Evolutionary conservation across 2,113 vertebrate genomes (phyloP).

Genomic region (Hystrix cristata): DNA sequence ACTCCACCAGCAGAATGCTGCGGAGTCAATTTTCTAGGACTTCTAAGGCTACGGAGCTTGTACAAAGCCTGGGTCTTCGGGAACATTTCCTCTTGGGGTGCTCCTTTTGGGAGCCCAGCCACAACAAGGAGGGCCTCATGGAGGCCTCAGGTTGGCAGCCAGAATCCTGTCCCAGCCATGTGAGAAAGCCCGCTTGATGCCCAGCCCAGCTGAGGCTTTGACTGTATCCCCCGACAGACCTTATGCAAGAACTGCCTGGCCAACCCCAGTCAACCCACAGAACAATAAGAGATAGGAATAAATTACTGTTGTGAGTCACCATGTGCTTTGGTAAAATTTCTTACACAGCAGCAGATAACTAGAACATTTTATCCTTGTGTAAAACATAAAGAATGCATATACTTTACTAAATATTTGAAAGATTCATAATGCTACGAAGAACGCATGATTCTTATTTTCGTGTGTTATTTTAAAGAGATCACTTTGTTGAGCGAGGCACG

Average conservation of each 20-base stretch:
- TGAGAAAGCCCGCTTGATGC: background rate
- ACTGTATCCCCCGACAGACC: background rate
- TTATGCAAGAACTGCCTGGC: background rate
- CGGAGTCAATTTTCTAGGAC: background rate
- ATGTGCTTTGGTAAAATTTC: background rate
- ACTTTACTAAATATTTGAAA: conserved; percentile 28
- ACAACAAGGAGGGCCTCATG: background rate
- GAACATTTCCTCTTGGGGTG: background rate
- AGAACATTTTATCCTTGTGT: background rate
- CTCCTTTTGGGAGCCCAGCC: background rate
- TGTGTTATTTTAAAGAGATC: background rate
- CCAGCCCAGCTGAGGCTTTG: background rate
- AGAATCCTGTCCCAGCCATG: background rate
- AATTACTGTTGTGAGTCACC: background rate
- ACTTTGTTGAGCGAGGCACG: background rate
- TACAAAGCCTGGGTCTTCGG: background rate
- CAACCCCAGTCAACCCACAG: background rate
- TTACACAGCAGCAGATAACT: background rate
- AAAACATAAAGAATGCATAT: background rate
- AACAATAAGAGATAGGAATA: background rate
- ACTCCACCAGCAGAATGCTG: background rate
- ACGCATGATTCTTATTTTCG: background rate
- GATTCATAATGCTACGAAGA: background rate
- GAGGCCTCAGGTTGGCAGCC: background rate
- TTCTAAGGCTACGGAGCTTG: background rate